A percentile compares a stretch with the other conserved stretches of the same genome.
Evolutionary conservation across 1,140 invertebrate genomes (phyloP).

Genomic region (Conopomorpha cramerella): DNA sequence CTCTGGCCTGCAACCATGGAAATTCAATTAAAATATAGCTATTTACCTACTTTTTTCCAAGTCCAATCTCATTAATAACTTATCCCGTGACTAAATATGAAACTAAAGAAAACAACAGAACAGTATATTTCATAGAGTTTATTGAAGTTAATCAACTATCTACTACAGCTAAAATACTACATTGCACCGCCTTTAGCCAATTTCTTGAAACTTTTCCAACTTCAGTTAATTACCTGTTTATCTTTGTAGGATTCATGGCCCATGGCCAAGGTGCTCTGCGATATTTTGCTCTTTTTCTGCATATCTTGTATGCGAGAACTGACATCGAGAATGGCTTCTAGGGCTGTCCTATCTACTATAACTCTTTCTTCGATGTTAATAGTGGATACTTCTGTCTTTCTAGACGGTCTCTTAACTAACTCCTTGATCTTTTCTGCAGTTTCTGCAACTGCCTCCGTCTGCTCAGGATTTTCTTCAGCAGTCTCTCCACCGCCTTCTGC

Average conservation of each 20-base stretch:
- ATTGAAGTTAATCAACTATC: no score
- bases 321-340: slow-evolving; percentile 46
- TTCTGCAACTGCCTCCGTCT: slow-evolving; percentile 16
- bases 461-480: slow-evolving; percentile 8
- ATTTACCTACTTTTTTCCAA: no score
- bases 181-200: no score
- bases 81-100: no score
- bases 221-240: no score
- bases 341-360: slow-evolving; percentile 34
- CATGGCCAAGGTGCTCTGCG: slow-evolving; percentile 38
- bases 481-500: slow-evolving; percentile 2
- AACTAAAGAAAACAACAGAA: slow-evolving; percentile 12
- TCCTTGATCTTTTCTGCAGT: slow-evolving; percentile 23
- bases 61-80: no score
- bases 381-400: no score
- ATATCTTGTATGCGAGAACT: slow-evolving; percentile 33
- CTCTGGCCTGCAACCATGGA: slow-evolving; percentile 47
- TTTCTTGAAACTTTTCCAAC: no score
- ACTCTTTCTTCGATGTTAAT: slow-evolving; percentile 6
- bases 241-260: slow-evolving; percentile 49
- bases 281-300: slow-evolving; percentile 36
- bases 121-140: no score
- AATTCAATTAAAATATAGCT: slow-evolving; percentile 4
- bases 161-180: no score
- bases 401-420: slow-evolving; percentile 12